Evolutionary conservation across 2,797 vertebrate genomes (phyloP).

Genomic region (Enoplosus armatus): DNA sequence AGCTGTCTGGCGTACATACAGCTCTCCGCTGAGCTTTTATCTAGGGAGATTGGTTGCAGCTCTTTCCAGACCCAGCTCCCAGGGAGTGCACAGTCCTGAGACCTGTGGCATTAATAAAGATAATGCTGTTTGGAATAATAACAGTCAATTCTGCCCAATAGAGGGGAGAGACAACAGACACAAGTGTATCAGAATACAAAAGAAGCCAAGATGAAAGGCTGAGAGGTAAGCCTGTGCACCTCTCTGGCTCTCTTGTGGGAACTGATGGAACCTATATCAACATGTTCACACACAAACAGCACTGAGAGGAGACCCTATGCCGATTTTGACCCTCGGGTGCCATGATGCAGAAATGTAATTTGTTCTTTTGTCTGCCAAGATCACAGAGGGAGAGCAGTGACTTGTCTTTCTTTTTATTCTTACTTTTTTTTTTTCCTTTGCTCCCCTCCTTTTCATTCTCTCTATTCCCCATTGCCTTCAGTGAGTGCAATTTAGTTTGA

Average conservation of each 20-base stretch:
- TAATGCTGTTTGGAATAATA: conserved; percentile 88
- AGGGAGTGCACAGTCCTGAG: conserved; percentile 73
- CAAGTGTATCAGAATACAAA: conserved; percentile 79
- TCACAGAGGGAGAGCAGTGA: conserved; percentile 82
- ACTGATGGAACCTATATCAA: conserved; percentile 74
- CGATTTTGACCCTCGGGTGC: conserved; percentile 66
- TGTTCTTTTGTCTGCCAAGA: conserved; percentile 85
- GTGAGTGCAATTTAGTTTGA: conserved; percentile 86
- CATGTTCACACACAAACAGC: conserved; percentile 75
- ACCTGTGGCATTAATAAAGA: conserved; percentile 85
- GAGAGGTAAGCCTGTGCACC: conserved; percentile 60
- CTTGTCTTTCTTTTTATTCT: conserved; percentile 73
- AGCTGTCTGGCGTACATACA: conserved; percentile 68
- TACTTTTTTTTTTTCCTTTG: conserved; percentile 43
- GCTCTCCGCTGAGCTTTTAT: conserved; percentile 84
- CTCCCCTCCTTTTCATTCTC: conserved; percentile 68
- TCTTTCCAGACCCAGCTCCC: conserved; percentile 66
- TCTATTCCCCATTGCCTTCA: conserved; percentile 63
- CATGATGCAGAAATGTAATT: conserved; percentile 81
- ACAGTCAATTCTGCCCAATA: conserved; percentile 79
- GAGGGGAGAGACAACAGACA: conserved; percentile 75
- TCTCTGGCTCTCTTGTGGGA: conserved; percentile 64
- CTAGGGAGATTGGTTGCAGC: conserved; percentile 80
- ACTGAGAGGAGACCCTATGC: conserved; percentile 68
- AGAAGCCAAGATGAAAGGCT: conserved; percentile 87